These are phyloP conservation scores for Plutomurus gul DNA, from an alignment of 1,140 invertebrate genomes.

Conservation along the genomic window DNA sequence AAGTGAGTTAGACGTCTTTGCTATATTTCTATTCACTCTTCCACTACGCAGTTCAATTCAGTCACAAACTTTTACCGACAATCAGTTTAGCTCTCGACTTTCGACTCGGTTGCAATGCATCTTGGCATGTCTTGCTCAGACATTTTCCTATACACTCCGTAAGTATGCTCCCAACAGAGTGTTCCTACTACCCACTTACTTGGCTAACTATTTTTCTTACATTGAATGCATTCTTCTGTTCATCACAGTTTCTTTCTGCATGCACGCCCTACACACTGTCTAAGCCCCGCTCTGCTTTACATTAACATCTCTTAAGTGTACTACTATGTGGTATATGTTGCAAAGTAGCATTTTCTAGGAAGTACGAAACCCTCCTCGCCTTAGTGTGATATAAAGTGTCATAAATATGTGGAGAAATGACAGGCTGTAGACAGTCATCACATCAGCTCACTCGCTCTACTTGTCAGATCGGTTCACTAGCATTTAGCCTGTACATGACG, in stretches of 20 bases:
- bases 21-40: neutral
- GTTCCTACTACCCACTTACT: too few relatives aligned
- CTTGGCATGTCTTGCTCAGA: too few relatives aligned
- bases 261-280: too few relatives aligned
- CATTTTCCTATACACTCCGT: neutral
- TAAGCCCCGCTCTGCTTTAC: too few relatives aligned
- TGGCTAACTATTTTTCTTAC: too few relatives aligned
- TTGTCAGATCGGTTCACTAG: neutral
- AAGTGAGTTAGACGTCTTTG: neutral
- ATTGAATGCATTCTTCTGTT: too few relatives aligned
- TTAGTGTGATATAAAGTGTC: conserved; percentile 16
- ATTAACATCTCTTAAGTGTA: too few relatives aligned
- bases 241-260: too few relatives aligned
- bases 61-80: conserved; percentile 14
- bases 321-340: too few relatives aligned
- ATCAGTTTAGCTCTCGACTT: conserved; percentile 21
- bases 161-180: neutral
- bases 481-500: neutral
- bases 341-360: too few relatives aligned
- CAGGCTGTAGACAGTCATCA: conserved; percentile 4
- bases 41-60: conserved; percentile 16
- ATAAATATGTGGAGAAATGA: conserved; percentile 22
- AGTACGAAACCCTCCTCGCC: too few relatives aligned
- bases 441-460: neutral
- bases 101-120: neutral